Percentiles rank a stretch among this genome's conserved stretches.
Evolutionary conservation across 2,888 invertebrate species (phyloP).

Genomic region (Troglohyphantes excavatus): DNA sequence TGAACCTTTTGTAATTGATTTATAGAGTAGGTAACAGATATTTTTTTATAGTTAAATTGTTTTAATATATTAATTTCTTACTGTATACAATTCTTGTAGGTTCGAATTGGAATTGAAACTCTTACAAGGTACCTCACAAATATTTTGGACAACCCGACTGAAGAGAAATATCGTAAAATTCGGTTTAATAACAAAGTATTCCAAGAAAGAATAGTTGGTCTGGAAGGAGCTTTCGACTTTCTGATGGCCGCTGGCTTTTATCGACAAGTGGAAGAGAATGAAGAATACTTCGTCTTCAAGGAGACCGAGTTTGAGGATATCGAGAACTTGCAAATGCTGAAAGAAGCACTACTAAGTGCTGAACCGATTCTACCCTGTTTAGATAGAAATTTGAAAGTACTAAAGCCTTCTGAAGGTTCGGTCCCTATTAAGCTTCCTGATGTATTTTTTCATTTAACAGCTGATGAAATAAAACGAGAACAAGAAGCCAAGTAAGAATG

Average conservation of each 20-base stretch:
- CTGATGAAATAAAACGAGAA: constrained; percentile 93
- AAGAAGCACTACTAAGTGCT: constrained; percentile 90
- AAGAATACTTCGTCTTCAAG: constrained; percentile 88
- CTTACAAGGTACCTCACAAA: constrained; percentile 95
- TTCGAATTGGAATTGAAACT: constrained; percentile 91
- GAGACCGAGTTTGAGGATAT: constrained; percentile 52
- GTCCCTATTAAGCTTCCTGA: constrained; percentile 87
- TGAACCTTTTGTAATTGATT: too few relatives aligned
- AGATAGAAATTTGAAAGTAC: constrained; percentile 91
- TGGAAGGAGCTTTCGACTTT: constrained; percentile 92
- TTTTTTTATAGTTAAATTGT: too few relatives aligned
- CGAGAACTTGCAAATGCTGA: constrained; percentile 85
- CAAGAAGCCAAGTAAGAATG: constrained; percentile 87
- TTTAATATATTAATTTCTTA: too few relatives aligned
- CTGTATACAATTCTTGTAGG: too few relatives aligned
- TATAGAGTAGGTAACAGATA: too few relatives aligned
- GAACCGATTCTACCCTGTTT: constrained; percentile 92
- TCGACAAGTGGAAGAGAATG: constrained; percentile 85
- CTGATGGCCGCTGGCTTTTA: constrained; percentile 92
- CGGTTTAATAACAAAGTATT: constrained; percentile 91
- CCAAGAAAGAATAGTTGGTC: constrained; percentile 89
- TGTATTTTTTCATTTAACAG: constrained; percentile 91
- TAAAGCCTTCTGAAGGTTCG: constrained; percentile 88
- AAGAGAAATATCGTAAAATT: constrained; percentile 95
- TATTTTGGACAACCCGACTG: constrained; percentile 91